These are phyloP conservation scores for Tineola bisselliella DNA, from an alignment of 2,888 invertebrate genomes.

Conservation along the genomic window DNA sequence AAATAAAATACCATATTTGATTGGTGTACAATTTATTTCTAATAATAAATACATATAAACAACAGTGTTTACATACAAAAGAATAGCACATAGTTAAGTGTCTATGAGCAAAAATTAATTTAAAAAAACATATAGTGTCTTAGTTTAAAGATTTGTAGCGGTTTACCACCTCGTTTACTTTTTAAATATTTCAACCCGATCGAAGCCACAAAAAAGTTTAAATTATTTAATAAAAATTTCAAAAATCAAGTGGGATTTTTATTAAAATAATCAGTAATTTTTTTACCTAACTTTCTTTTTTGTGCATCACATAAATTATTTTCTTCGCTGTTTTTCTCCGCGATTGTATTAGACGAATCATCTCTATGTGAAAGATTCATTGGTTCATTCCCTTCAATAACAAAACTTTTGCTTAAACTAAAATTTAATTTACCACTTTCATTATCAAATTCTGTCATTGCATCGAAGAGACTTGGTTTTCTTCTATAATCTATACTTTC, in stretches of 20 bases:
- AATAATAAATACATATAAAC: neutral
- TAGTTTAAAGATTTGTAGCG: no score
- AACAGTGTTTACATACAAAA: neutral
- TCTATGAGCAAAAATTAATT: no score
- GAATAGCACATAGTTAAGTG: no score
- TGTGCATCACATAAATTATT: neutral
- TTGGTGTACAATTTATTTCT: no score
- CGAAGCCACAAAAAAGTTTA: no score
- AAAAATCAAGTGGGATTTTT: slow-evolving; percentile 27
- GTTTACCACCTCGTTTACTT: no score
- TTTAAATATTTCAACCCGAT: no score
- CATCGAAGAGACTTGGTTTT: slow-evolving; percentile 27
- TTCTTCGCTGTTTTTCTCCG: neutral
- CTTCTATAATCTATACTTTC: neutral
- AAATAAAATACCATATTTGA: no score
- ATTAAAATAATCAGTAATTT: slow-evolving; percentile 56
- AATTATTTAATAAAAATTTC: no score
- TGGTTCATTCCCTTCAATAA: neutral
- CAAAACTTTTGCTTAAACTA: slow-evolving; percentile 15
- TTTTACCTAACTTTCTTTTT: slow-evolving; percentile 39
- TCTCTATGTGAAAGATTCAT: neutral
- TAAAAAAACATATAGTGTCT: no score
- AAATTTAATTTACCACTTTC: slow-evolving; percentile 33
- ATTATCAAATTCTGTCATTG: slow-evolving; percentile 36
- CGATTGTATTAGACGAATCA: neutral